Conservation (phyloP, 2,797 vertebrate genomes). For the Leptodactylus fallax region DNA sequence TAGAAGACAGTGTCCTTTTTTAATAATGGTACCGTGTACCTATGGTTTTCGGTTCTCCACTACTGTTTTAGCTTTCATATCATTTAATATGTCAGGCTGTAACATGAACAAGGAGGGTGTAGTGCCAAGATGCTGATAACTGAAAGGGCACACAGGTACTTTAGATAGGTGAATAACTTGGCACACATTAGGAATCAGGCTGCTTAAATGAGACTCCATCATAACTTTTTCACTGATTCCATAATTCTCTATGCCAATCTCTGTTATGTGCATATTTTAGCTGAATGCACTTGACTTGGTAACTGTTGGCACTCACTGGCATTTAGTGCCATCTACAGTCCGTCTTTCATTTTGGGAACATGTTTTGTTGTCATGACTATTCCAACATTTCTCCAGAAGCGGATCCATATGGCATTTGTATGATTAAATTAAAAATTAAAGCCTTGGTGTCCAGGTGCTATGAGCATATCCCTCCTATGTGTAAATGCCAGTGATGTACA, state of each 20-base stretch:
- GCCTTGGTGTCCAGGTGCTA: background rate
- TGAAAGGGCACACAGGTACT: conserved; percentile 46
- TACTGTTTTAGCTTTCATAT: conserved; percentile 49
- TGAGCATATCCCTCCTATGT: background rate
- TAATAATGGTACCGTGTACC: conserved; percentile 62
- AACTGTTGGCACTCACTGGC: background rate
- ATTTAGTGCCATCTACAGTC: background rate
- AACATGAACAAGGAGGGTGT: background rate
- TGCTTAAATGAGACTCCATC: background rate
- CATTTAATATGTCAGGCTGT: background rate
- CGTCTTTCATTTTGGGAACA: background rate
- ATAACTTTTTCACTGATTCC: background rate
- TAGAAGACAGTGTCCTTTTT: conserved; percentile 53
- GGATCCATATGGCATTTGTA: conserved; percentile 4
- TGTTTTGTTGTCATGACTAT: background rate
- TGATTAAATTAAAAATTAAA: background rate
- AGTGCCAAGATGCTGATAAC: conserved; percentile 10
- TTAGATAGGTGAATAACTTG: conserved; percentile 6
- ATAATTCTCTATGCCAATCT: background rate
- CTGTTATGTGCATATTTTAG: background rate
- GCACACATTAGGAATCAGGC: background rate
- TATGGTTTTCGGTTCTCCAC: conserved; percentile 45
- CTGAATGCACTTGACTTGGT: conserved; percentile 18
- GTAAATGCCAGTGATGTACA: conserved; percentile 20
- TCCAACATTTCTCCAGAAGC: background rate